phyloP scores from a whole-genome alignment of 2,113 vertebrate genomes.

The Platanista minor region DNA sequence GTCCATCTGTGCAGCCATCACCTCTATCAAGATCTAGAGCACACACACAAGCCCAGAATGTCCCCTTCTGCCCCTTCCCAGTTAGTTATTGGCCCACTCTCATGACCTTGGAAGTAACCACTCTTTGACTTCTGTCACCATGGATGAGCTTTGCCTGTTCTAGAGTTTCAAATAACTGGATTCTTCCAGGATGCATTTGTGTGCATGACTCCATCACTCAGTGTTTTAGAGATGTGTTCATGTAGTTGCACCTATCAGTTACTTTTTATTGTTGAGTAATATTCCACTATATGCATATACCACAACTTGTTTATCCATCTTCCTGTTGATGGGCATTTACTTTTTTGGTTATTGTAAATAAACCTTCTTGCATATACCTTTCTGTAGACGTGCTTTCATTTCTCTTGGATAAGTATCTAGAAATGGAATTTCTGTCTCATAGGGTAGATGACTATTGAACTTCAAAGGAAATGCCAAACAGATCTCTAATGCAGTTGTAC shows the following conservation, averaged over 20 bases:
- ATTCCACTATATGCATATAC: not conserved
- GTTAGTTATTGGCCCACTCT: not conserved
- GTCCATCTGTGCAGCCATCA: too few relatives aligned
- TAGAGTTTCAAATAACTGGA: not conserved
- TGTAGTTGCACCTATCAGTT: too few relatives aligned
- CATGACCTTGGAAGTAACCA: too few relatives aligned
- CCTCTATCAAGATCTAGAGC: not conserved
- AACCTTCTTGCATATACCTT: not conserved
- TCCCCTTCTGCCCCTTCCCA: not conserved
- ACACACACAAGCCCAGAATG: accelerated
- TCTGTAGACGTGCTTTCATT: not conserved
- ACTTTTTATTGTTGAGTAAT: not conserved
- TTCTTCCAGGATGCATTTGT: not conserved
- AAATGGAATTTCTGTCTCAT: not conserved
- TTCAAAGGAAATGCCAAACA: not conserved
- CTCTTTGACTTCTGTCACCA: not conserved
- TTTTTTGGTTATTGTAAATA: not conserved
- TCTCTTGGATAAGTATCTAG: not conserved
- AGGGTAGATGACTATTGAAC: not conserved
- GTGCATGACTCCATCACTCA: not conserved
- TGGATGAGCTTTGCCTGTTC: not conserved
- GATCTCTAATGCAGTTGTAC: accelerated
- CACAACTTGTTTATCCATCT: not conserved
- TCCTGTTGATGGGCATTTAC: not conserved
- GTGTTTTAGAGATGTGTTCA: not conserved